Conservation (phyloP, 1,140 invertebrate species). For the Dinothrombium tinctorium region DNA sequence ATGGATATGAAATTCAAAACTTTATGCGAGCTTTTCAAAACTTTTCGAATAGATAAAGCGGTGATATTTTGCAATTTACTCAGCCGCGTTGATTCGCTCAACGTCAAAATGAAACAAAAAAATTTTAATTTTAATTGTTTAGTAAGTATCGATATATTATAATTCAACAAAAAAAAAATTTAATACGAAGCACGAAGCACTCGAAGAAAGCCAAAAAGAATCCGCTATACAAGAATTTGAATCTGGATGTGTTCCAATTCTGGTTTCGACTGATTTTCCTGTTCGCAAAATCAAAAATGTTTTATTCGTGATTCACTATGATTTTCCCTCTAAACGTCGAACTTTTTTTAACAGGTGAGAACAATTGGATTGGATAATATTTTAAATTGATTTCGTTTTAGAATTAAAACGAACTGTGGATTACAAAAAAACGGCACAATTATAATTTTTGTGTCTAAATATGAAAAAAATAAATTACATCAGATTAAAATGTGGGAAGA, state of each 20-base stretch:
- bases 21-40: slow-evolving; percentile 89
- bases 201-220: slow-evolving; percentile 93
- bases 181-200: slow-evolving; percentile 99
- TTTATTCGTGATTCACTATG: slow-evolving; percentile 35
- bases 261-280: slow-evolving; percentile 33
- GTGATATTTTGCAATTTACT: slow-evolving; percentile 99
- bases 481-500: too few relatives aligned
- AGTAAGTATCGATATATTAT: too few relatives aligned
- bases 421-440: too few relatives aligned
- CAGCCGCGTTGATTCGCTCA: slow-evolving; percentile 92
- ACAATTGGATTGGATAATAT: neutral
- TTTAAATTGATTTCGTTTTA: too few relatives aligned
- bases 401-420: too few relatives aligned
- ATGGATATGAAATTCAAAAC: slow-evolving; percentile 98
- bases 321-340: slow-evolving; percentile 31
- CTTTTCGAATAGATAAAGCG: slow-evolving; percentile 91
- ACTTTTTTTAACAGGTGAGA: slow-evolving; percentile 33
- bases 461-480: too few relatives aligned
- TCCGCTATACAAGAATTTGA: slow-evolving; percentile 35
- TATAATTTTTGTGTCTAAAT: too few relatives aligned
- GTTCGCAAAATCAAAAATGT: slow-evolving; percentile 35
- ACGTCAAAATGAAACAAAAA: slow-evolving; percentile 72
- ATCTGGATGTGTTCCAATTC: slow-evolving; percentile 30
- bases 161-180: too few relatives aligned
- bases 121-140: slow-evolving; percentile 99